A percentile compares a stretch with the other conserved stretches of the same genome.
Evolutionary conservation across 1,140 invertebrate genomes (phyloP).

Genomic region (Euglossa dilemma): DNA sequence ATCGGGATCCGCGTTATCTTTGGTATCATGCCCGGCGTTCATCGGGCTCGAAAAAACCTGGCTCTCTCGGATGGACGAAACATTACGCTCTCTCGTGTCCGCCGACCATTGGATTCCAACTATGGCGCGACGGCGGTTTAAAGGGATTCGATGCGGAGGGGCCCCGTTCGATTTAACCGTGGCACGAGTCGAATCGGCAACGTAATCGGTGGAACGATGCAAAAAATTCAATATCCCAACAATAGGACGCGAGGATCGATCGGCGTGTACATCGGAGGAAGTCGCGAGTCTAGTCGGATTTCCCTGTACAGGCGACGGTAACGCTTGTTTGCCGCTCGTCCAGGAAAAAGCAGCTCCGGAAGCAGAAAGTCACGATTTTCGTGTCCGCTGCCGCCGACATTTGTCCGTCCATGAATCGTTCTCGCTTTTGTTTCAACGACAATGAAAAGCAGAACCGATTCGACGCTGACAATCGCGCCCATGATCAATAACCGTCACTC

Average conservation of each 20-base stretch:
- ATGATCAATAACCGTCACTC: slow-evolving; percentile 61
- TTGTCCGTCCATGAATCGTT: slow-evolving; percentile 58
- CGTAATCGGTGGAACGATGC: slow-evolving; percentile 30
- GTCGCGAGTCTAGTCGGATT: slow-evolving; percentile 61
- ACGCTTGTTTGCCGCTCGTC: slow-evolving; percentile 58
- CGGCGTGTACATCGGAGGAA: slow-evolving; percentile 46
- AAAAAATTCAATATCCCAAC: slow-evolving; percentile 62
- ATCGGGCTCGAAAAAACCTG: not conserved
- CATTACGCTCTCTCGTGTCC: not conserved
- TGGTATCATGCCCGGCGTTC: not conserved
- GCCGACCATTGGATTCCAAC: not conserved
- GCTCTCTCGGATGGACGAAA: not conserved
- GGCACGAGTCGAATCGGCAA: slow-evolving; percentile 10
- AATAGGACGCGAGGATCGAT: slow-evolving; percentile 55
- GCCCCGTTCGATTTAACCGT: slow-evolving; percentile 5
- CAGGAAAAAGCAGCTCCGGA: slow-evolving; percentile 62
- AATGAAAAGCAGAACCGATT: slow-evolving; percentile 64
- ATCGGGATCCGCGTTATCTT: not conserved
- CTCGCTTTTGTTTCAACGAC: slow-evolving; percentile 59
- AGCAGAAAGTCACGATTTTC: slow-evolving; percentile 65
- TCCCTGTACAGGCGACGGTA: slow-evolving; percentile 54
- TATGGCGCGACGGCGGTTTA: not conserved
- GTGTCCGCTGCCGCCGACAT: slow-evolving; percentile 55
- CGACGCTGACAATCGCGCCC: slow-evolving; percentile 55
- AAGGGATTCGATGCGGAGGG: not conserved